A percentile compares a stretch with the other conserved stretches of the same genome.
Evolutionary conservation across 2,888 invertebrate genomes (phyloP).

Genomic region (Drosophila mercatorum): DNA sequence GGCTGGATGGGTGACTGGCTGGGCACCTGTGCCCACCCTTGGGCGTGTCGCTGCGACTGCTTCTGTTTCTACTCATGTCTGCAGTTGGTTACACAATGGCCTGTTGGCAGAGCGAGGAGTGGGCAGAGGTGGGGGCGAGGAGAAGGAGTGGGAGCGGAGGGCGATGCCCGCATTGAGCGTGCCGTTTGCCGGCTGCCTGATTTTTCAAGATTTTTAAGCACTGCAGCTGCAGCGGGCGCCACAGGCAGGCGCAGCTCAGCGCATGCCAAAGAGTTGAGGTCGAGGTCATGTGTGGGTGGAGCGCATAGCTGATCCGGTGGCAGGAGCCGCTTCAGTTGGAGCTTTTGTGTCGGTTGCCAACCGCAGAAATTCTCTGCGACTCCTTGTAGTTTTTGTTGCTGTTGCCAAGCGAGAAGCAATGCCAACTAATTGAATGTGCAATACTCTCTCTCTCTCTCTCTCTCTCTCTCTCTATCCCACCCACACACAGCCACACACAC

Average conservation of each 20-base stretch:
- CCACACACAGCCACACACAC: slow-evolving; percentile 14
- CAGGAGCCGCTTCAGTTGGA: slow-evolving; percentile 24
- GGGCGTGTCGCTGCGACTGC: neutral
- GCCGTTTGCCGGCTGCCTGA: slow-evolving; percentile 67
- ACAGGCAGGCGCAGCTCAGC: slow-evolving; percentile 24
- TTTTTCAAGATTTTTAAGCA: slow-evolving; percentile 70
- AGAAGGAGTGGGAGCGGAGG: neutral
- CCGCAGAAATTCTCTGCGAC: slow-evolving; percentile 64
- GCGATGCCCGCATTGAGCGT: slow-evolving; percentile 45
- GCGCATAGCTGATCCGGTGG: neutral
- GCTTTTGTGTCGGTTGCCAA: slow-evolving; percentile 66
- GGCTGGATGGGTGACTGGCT: neutral
- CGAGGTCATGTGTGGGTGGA: slow-evolving; percentile 54
- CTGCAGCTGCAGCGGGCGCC: slow-evolving; percentile 38
- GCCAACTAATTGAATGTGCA: slow-evolving; percentile 78
- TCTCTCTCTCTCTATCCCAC: neutral
- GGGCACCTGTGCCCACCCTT: slow-evolving; percentile 6
- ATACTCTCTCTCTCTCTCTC: slow-evolving; percentile 24
- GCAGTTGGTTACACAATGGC: slow-evolving; percentile 18
- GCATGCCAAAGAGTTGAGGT: slow-evolving; percentile 57
- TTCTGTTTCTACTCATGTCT: slow-evolving; percentile 15
- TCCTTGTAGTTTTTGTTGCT: slow-evolving; percentile 40
- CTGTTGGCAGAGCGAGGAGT: neutral
- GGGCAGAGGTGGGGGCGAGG: neutral
- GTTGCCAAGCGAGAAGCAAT: slow-evolving; percentile 65